Evolutionary conservation across 2,888 invertebrate species (phyloP).

Genomic region (Cepaea hortensis): DNA sequence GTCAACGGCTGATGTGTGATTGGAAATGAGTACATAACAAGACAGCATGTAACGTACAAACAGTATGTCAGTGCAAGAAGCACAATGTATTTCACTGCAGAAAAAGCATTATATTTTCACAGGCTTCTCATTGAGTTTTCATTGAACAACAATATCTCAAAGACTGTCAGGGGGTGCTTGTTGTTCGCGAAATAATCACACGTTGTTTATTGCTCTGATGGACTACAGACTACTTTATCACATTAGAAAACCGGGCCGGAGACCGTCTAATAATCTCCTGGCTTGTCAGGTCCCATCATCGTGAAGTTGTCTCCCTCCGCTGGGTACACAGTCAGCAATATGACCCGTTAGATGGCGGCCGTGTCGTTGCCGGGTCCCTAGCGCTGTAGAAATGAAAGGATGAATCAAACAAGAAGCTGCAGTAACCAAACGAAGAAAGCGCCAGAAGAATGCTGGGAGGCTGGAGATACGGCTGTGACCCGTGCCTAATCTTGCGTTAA

Average conservation of each 20-base stretch:
- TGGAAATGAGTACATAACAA: not conserved
- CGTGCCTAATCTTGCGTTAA: slow-evolving; percentile 38
- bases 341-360: not conserved
- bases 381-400: not conserved
- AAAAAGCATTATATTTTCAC: not conserved
- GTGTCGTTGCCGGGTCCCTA: not conserved
- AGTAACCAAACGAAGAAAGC: slow-evolving; percentile 29
- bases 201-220: slow-evolving; percentile 5
- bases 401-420: slow-evolving; percentile 12
- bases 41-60: not conserved
- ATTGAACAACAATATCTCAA: slow-evolving; percentile 18
- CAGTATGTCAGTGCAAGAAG: not conserved
- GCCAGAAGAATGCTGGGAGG: slow-evolving; percentile 18
- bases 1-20: not conserved
- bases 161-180: not conserved
- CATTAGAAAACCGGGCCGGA: not conserved
- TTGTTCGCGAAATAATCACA: not conserved
- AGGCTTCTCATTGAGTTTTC: not conserved
- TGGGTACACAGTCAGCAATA: not conserved
- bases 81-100: not conserved
- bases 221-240: not conserved
- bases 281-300: slow-evolving; percentile 23
- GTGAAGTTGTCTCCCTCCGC: slow-evolving; percentile 20
- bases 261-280: not conserved
- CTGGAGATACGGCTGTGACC: slow-evolving; percentile 36